These are phyloP conservation scores for Botrylloides violaceus DNA, from an alignment of 23 tunicate species.

Conservation along the genomic window DNA sequence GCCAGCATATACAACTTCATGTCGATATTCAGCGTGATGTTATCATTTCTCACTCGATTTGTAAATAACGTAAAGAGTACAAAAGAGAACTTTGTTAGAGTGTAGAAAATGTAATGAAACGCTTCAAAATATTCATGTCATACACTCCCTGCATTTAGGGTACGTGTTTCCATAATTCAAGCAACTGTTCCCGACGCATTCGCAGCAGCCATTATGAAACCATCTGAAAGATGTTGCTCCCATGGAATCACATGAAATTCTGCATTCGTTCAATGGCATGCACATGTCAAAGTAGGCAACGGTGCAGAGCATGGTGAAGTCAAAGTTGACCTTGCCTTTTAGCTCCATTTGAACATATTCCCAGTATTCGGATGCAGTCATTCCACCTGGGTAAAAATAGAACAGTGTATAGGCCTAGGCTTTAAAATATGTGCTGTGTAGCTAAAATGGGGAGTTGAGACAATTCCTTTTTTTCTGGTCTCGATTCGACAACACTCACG, in stretches of 20 bases:
- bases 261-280: conserved; percentile 60
- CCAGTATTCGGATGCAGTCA: conserved; percentile 32
- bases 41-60: no score
- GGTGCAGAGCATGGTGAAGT: conserved; percentile 33
- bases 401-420: no score
- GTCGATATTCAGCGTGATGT: no score
- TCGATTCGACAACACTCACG: no score
- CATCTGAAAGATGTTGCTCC: conserved; percentile 79
- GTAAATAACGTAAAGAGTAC: no score
- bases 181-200: conserved; percentile 71
- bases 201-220: conserved; percentile 97
- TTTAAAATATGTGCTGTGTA: no score
- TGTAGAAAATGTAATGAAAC: no score
- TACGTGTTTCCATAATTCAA: conserved; percentile 53
- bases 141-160: conserved; percentile 68
- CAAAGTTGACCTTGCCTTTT: conserved; percentile 34
- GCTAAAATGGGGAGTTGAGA: no score
- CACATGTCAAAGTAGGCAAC: conserved; percentile 67
- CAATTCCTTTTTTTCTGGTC: no score
- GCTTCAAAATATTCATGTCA: conserved; percentile 30
- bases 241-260: conserved; percentile 53
- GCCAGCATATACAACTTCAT: no score
- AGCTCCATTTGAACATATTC: conserved; percentile 55
- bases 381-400: neutral
- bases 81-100: no score